Base-by-base conservation (phyloP, 2,888 invertebrate species). In the Trissoscelio sp. region DNA sequence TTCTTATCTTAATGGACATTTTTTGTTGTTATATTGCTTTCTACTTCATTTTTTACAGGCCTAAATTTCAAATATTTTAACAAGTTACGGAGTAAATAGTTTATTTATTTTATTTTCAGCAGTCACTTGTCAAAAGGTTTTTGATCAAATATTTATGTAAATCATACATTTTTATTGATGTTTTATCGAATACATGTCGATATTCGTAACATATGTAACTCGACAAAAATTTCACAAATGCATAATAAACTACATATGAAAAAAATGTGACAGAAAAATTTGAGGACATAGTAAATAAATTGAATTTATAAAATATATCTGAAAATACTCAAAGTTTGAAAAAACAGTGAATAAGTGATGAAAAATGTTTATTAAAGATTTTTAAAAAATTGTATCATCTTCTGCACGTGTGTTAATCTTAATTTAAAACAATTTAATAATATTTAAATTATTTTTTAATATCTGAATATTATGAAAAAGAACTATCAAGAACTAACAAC, bases 261-360 rank as follows among this genome's bases (percentile, higher is more conserved):
- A 57, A 12, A 57, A 57, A 28, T 57, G 57, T 37, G 37, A n/a
- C 57, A n/a, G 20, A 57, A 18, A 20, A 37, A 34, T 57, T 57
- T 37, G 11, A 37, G 5, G 34, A 24, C 3, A 37, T 37, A 57
- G 5, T 34, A 57, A 34, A 53, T 37, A 16, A 57, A 37, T n/a
- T n/a, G 37, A 20, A 57, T 37, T 1, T 20, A 20, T 57, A 57
- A 34, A 37, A 16, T 37, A 57, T 20, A 5, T 20, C 37, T 34
- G n/a, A 57, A 57, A 55, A 37, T 16, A 53, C 14, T 16, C 7
- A 14, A 5, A 16, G 2, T 53, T 53, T 7, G 28, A 28, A 28
- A 28, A 28, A n/a, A n/a, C n/a, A n/a, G n/a, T n/a, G n/a, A n/a
- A n/a, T n/a, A n/a, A n/a, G n/a, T n/a, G n/a, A n/a, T n/a, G n/a